Evolutionary conservation across 2,888 invertebrate genomes (phyloP), one percentile per base, ranked within the genome.

Genomic region (Malthinus seriepunctatus): DNA sequence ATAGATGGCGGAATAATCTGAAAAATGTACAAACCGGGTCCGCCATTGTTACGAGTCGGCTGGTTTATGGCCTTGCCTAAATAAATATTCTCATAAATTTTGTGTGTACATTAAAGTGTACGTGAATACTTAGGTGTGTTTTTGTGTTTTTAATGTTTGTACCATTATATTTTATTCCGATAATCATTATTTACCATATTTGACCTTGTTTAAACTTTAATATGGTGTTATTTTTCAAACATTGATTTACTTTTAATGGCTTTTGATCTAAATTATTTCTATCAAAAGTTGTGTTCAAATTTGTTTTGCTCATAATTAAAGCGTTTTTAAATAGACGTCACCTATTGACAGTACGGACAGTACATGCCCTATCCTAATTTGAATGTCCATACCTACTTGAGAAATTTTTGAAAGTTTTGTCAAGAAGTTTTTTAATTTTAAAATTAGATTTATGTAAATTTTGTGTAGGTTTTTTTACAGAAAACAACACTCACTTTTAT

Each of bases 1-100:
- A 69, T 67, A 77, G 78, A 77, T 78, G 77, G 75, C 76, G 73
- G 65, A 53, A 55, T 62, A 46, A 65, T 67, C 63, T 63, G 69
- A 74, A 73, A 73, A 73, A 74, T 73, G 71, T 71, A 70, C 68
- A 71, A 75, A 75, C 77, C 77, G 75, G 76, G 76, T 77, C 77
- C 78, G 78, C 78, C 78, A 78, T 78, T 78, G 76, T 77, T 77
- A 70, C 73, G 70, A 75, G 75, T 77, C 73, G 75, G 76, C 75
- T 73, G 68, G 64, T 72, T 71, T 73, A 72, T 72, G 73, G 75
- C 75, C 74, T 71, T 75, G 73, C 73, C 73, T 74, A 66, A 63
- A 72, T 72, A 65, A 70, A 70, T 73, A 71, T 68, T 62, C 58
- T 58, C 56, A 69, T 71, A 68, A 69, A 5, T n/a, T 67, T 70